A percentile compares a stretch with the other conserved stretches of the same genome.
Evolutionary conservation across 2,888 invertebrate species (phyloP).

Genomic region (Tubulanus polymorphus): DNA sequence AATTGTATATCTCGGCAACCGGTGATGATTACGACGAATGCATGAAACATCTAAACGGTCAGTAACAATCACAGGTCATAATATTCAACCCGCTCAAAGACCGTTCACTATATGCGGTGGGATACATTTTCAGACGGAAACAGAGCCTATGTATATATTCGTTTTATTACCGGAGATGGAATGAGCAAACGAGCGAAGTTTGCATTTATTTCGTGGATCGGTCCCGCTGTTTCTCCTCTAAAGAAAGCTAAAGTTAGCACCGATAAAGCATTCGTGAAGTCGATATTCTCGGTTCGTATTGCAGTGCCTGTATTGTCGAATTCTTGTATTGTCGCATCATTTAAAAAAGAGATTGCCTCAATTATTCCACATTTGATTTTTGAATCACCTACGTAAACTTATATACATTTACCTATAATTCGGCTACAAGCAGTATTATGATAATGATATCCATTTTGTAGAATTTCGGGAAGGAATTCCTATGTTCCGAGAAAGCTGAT

Average conservation of each 20-base stretch:
- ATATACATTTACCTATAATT: no score
- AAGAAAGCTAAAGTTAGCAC: constrained; percentile 79
- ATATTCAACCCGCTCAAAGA: no score
- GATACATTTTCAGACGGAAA: constrained; percentile 65
- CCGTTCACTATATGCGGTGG: constrained; percentile 44
- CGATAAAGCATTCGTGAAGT: constrained; percentile 74
- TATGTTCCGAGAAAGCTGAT: constrained; percentile 67
- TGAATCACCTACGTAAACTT: constrained; percentile 14
- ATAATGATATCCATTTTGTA: constrained; percentile 52
- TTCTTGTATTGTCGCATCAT: not conserved
- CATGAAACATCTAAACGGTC: no score
- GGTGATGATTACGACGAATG: no score
- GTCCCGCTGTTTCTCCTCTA: constrained; percentile 69
- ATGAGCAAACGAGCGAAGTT: constrained; percentile 79
- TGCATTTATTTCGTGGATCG: constrained; percentile 74
- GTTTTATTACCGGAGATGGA: constrained; percentile 67
- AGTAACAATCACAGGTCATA: no score
- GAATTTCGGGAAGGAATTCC: constrained; percentile 75
- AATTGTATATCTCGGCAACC: no score
- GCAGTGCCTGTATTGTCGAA: no score
- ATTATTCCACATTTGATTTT: no score
- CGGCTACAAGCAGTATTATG: no score
- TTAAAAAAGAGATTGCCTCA: not conserved
- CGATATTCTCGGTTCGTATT: constrained; percentile 67
- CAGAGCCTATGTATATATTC: constrained; percentile 70